Base-by-base conservation (phyloP, 37 sponge, comb jelly and placozoan species). In the Chondrilla cf. caribensis region DNA sequence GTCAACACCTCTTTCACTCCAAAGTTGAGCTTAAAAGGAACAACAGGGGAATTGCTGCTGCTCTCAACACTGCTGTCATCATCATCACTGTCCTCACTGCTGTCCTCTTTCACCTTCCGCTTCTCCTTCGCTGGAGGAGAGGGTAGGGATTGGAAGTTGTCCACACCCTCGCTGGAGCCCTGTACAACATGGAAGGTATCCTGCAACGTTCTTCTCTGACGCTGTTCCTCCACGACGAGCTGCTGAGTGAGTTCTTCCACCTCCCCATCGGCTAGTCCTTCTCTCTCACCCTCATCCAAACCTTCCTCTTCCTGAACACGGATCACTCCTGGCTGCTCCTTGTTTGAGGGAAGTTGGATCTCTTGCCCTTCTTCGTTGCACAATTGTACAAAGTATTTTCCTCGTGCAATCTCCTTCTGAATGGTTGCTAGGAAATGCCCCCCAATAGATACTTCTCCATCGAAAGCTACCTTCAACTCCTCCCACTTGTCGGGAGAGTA, bases 21-120 rank as follows among this genome's bases (percentile, higher is more conserved):
- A 2, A 92, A 79, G 35, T 62, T 85, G 8, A 92, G 81, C 78
- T 86, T 68, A 58, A 85, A 92, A 14, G 93, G 93, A 22, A 85
- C 86, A 1, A 79, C 32, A 22, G 58, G 19, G 26, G 54, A 33
- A 2, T 26, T 33, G 2, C 19, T 58, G 32, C 35, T 25, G 22
- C 25, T 18, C 8, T 19, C 15, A 26, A 11, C 38, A 39, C 25
- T 43, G 24, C 38, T 43, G n/a, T 36, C 43, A 6, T 42, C 76
- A 42, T 39, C 33, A 51, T 79, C 58, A 11, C 73, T 72, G 73
- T 39, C 42, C 8, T 14, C 28, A 3, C 25, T 17, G 40, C 24
- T 37, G 2, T 47, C 77, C 18, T 39, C 22, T 3, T 44, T 47
- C 15, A 38, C 38, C 18, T n/a, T 21, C 25, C n/a, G 43, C 43